Evolutionary conservation across 2,888 invertebrate genomes (phyloP), one percentile per base, ranked within the genome.

Genomic region (Stenichneumon culpator): DNA sequence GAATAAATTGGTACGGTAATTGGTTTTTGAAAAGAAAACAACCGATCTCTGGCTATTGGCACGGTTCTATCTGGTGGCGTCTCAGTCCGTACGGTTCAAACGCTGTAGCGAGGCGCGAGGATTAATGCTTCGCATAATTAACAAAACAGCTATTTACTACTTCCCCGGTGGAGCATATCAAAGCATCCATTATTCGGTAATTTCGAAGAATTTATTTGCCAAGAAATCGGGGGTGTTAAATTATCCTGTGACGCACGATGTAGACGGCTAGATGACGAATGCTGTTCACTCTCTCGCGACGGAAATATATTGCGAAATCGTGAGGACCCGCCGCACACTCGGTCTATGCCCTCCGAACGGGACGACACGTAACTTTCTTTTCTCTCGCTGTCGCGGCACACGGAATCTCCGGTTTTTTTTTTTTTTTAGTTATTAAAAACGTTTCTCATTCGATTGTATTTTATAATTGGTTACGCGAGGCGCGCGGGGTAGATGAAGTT

Each of bases 301-400:
- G 74, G 74, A 75, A 74, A 79, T 79, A 78, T 63, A 52, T 82
- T 82, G 79, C 79, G 82, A 79, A 85, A 82, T 82, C 79, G 50
- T 72, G 82, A 79, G 25, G 47, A 28, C 60, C 70, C 70, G 57
- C 28, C 57, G 75, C 50, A 25, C 39, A 36, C 25, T 3, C 6
- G 54, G 78, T 72, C 19, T 44, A 57, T 50, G 60, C 36, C 28
- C 50, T 16, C 60, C 2, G 16, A 32, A 44, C 60, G 69, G 39
- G 65, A 78, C 28, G 80, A 84, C 73, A 68, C 63, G 68, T 78
- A 84, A 84, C 84, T 84, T 84, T 84, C 84, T 84, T 84, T 84
- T 84, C 84, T 81, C 84, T 72, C 80, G 44, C 44, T 69, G 70
- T 36, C 28, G 9, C 60, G 14, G 6, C 14, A 11, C 14, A 5